Evolutionary conservation across 2,797 vertebrate species (phyloP).

Genomic region (Astyanax mexicanus): DNA sequence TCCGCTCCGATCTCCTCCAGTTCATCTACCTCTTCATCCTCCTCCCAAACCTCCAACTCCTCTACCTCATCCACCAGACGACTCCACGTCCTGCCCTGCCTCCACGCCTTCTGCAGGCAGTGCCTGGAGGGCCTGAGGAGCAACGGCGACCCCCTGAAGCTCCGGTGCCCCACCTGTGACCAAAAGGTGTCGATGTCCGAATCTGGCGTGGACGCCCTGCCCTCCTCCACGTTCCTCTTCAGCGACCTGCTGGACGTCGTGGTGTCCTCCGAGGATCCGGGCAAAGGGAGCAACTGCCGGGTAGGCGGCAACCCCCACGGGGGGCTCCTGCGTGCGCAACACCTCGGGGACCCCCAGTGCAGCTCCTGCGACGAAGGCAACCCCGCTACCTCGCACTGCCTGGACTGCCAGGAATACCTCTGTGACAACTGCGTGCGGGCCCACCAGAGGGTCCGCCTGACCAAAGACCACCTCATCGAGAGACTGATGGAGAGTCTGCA

Average conservation of each 20-base stretch:
- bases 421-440: conserved; percentile 88
- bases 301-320: conserved; percentile 64
- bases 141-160: conserved; percentile 80
- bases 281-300: conserved; percentile 69
- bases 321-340: conserved; percentile 74
- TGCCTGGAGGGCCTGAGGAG: conserved; percentile 84
- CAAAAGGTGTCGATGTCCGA: conserved; percentile 85
- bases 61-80: conserved; percentile 77
- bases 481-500: conserved; percentile 72
- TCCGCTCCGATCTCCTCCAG: conserved; percentile 85
- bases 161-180: conserved; percentile 86
- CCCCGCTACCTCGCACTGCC: conserved; percentile 83
- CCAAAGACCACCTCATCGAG: conserved; percentile 89
- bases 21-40: conserved; percentile 85
- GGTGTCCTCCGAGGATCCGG: conserved; percentile 78
- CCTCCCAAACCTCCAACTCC: conserved; percentile 83
- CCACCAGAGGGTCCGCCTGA: conserved; percentile 87
- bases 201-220: conserved; percentile 85
- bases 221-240: conserved; percentile 85
- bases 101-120: conserved; percentile 87
- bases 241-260: conserved; percentile 87
- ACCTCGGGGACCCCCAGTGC: conserved; percentile 76
- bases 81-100: conserved; percentile 85
- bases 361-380: conserved; percentile 87
- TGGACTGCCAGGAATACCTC: conserved; percentile 88